Evolutionary conservation across 2,113 vertebrate genomes (phyloP), one percentile per base, ranked within the genome.

Genomic region (Motacilla alba): DNA sequence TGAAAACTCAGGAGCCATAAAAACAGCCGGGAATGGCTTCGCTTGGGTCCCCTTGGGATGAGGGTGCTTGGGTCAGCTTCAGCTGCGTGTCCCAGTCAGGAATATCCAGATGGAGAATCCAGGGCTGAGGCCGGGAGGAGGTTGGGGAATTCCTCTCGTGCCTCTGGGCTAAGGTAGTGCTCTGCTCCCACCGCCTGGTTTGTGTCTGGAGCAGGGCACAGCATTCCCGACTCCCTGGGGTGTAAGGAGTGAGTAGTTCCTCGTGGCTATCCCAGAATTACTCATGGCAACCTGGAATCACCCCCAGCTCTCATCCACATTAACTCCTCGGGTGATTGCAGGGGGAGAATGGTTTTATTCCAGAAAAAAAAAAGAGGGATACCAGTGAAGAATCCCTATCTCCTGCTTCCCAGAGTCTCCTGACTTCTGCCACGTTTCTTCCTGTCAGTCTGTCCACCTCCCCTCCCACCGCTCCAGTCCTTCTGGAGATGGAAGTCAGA

Each of bases 91-190:
- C 24, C 22, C 43, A 15, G 8, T 31, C 55, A 35, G 70, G 94
- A 84, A 70, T 30, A 95, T 31, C 43, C 67, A n/a, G 49, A 28
- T 2, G 68, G 85, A 89, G 91, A 70, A 50, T 12, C 44, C 3
- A 4, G 53, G 87, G 59, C 60, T 78, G 88, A 46, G 64, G 46
- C 55, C 49, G 74, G 83, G 75, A 95, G 81, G 82, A 77, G 79
- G 50, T 5, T 50, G 52, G 60, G 90, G 95, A 96, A 97, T 97
- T 97, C 97, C 86, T 97, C 55, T 96, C 93, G 1, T 97, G 96
- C 91, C 73, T 97, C 63, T 70, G 85, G 64, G 83, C 83, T 87
- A 96, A 97, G 95, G 93, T 63, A 96, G 96, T 21, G 85, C 92
- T 97, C 93, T 93, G 90, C 94, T 96, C 89, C 96, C 96, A 89